phyloP scores from a whole-genome alignment of 2,113 vertebrate genomes.

The Corythaixoides concolor region DNA sequence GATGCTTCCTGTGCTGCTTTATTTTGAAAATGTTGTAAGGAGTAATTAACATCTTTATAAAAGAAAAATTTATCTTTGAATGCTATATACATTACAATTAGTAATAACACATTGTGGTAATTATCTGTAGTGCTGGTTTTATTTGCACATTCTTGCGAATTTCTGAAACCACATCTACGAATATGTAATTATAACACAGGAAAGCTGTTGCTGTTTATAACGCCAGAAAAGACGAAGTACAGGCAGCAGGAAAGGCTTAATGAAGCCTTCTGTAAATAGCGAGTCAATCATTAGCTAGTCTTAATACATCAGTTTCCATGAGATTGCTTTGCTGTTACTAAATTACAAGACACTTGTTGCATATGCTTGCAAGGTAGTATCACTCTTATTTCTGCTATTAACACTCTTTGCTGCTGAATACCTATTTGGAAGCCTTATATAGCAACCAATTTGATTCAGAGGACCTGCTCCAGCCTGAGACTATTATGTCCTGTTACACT shows the following conservation, averaged over 20 bases:
- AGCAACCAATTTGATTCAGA: not conserved
- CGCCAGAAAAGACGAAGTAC: not conserved
- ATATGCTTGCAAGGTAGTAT: not conserved
- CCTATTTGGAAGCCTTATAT: not conserved
- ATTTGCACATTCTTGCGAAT: not conserved
- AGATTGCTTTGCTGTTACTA: not conserved
- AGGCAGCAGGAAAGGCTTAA: not conserved
- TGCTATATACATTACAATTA: not conserved
- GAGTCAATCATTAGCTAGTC: slow-evolving; percentile 27
- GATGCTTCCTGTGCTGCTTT: not conserved
- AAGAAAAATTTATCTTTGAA: not conserved
- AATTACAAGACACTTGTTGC: not conserved
- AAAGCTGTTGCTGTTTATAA: not conserved
- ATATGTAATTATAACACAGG: not conserved
- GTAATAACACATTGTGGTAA: not conserved
- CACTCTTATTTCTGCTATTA: not conserved
- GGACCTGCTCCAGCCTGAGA: not conserved
- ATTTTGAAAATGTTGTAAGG: not conserved
- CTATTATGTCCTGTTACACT: not conserved
- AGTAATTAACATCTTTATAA: not conserved
- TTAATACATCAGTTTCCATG: not conserved
- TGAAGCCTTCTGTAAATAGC: slow-evolving; percentile 28
- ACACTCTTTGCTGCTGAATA: not conserved
- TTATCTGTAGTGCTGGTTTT: not conserved
- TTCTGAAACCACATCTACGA: not conserved